Evolutionary conservation across 2,113 vertebrate species (phyloP), one percentile per base, ranked within the genome.

Genomic region (Cacatua alba): DNA sequence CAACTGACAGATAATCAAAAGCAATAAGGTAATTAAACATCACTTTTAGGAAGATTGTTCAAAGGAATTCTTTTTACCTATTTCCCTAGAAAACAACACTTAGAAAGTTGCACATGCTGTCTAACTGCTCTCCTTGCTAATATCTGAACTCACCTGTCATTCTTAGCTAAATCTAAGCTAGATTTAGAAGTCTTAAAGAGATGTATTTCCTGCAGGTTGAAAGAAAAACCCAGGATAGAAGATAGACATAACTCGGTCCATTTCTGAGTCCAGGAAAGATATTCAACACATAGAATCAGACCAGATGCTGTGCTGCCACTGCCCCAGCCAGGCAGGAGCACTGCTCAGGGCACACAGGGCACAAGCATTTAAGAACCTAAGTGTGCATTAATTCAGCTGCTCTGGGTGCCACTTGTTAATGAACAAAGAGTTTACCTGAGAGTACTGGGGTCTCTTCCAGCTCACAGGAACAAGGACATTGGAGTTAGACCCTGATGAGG

Each of bases 391-490:
- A 63, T 51, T 74, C 69, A 74, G 60, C 13, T 57, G 59, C 57
- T 92, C 52, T 7, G 4, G 15, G 13, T 25, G 24, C 46, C 67
- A 37, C 19, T 26, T 85, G 52, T 59, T 63, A 55, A 63, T 15
- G 14, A 89, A 67, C 4, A 67, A 28, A 17, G 35, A 75, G 31
- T 5, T 78, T 97, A 99, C 99, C 99, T 99, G 99, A 90, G 99
- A 99, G 39, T 98, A 99, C 72, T 99, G 99, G 11, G 99, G 99
- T 70, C 99, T 98, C 94, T 99, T 99, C 99, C 99, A 99, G 98
- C 99, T 99, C 89, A 99, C 99, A 39, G 99, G 99, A 90, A 99
- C 99, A 82, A 99, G 98, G 88, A 99, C 99, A 52, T 99, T 99
- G 88, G 99, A 99, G 96, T 99, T 99, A 72, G 99, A 99, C 49